Evolutionary conservation across 2,888 invertebrate genomes (phyloP).

Genomic region (Operophtera brumata): DNA sequence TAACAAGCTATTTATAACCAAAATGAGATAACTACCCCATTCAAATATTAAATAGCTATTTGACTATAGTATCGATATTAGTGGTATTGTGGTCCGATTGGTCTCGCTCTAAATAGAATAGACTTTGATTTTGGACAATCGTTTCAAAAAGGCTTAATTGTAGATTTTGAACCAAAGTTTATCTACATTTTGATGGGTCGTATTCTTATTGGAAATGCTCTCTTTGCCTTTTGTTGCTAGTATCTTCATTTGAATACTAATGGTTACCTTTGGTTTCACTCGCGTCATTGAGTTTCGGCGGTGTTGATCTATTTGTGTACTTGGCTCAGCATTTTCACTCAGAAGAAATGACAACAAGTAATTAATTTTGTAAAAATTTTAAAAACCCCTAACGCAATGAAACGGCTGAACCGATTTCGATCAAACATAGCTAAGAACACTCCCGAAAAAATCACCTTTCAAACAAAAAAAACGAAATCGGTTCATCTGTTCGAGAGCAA

Average conservation of each 20-base stretch:
- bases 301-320: no score
- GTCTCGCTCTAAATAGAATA: constrained; percentile 56
- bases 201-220: constrained; percentile 19
- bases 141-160: constrained; percentile 45
- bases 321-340: no score
- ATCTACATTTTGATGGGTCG: constrained; percentile 26
- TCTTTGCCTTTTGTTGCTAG: not conserved
- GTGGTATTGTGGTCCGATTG: constrained; percentile 52
- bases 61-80: constrained; percentile 38
- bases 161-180: constrained; percentile 33
- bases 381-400: no score
- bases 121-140: constrained; percentile 57
- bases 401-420: no score
- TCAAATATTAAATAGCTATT: constrained; percentile 32
- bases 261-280: no score
- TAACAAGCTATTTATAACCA: constrained; percentile 22
- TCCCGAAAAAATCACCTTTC: no score
- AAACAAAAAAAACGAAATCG: no score
- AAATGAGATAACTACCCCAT: constrained; percentile 20
- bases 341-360: no score
- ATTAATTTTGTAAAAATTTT: no score
- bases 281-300: no score
- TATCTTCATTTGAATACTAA: not conserved
- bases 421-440: no score
- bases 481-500: no score